phyloP scores from a whole-genome alignment of 2,113 vertebrate species.

The Cynocephalus volans region DNA sequence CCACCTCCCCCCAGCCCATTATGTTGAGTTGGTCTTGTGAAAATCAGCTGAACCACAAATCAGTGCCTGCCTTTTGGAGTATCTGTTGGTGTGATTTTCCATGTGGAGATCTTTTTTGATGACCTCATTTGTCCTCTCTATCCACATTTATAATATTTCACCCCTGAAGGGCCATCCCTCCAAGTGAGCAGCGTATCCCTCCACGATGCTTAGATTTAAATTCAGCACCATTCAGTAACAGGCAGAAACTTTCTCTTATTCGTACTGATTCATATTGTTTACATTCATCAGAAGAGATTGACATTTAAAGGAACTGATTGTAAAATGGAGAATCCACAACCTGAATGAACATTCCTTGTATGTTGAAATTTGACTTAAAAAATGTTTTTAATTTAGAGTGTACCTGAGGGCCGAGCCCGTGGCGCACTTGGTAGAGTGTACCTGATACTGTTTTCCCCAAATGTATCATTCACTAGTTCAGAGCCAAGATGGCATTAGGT shows the following conservation, averaged over 20 bases:
- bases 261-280: conserved; percentile 9
- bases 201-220: not conserved
- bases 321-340: not conserved
- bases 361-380: conserved; percentile 36
- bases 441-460: not conserved
- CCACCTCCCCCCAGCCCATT: not conserved
- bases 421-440: too few relatives aligned
- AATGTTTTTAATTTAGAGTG: conserved; percentile 52
- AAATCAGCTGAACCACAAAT: not conserved
- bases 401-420: too few relatives aligned
- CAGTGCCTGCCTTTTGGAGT: not conserved
- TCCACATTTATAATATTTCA: not conserved
- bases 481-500: not conserved
- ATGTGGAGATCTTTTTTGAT: not conserved
- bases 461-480: not conserved
- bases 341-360: not conserved
- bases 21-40: not conserved
- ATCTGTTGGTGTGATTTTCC: not conserved
- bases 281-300: not conserved
- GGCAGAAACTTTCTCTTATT: not conserved
- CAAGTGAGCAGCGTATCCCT: not conserved
- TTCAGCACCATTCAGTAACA: not conserved
- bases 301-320: not conserved
- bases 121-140: not conserved
- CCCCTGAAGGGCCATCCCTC: not conserved